Evolutionary conservation across 2,888 invertebrate genomes (phyloP), one percentile per base, ranked within the genome.

Genomic region (Prosapia bicincta): DNA sequence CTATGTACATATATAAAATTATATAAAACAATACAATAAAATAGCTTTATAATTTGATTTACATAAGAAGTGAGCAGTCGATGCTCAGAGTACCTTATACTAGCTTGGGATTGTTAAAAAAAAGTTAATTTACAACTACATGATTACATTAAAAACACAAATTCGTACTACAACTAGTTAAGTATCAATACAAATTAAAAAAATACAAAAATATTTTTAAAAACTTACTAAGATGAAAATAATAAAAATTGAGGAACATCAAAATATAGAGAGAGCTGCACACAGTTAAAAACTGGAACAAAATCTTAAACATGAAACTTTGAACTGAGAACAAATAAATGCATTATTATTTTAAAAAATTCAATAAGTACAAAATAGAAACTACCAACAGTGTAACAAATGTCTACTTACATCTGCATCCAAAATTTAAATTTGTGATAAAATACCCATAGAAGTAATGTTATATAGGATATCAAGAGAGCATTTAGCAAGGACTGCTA

Each of bases 1-100:
- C 54, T 54, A 54, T 54, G 54, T 54, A 54, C 54, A 54, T 54
- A 54, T 54, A 54, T 54, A 54, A 54, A 54, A 54, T 54, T 54
- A 54, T 54, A 54, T 54, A 54, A 54, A 54, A 54, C 54, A 54
- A 54, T n/a, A 54, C 7, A 54, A 54, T 54, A 20, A 54, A 54
- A 54, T 54, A 54, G 54, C 20, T 20, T 54, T 10, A 54, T 54
- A 54, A 54, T 5, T 54, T 54, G 54, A 54, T 54, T 54, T 54
- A 54, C 54, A 54, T 20, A 54, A 54, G 20, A 38, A 54, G 13
- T 38, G 38, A 54, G 54, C 54, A 54, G 54, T 3, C 54, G 54
- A 5, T 20, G 54, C 20, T 38, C 38, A 13, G 54, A 54, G 54
- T 54, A 54, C 20, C 20, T 54, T 54, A 54, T 20, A 54, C 54